phyloP scores from a whole-genome alignment of 2,888 invertebrate species.

The Eupsilia transversa region DNA sequence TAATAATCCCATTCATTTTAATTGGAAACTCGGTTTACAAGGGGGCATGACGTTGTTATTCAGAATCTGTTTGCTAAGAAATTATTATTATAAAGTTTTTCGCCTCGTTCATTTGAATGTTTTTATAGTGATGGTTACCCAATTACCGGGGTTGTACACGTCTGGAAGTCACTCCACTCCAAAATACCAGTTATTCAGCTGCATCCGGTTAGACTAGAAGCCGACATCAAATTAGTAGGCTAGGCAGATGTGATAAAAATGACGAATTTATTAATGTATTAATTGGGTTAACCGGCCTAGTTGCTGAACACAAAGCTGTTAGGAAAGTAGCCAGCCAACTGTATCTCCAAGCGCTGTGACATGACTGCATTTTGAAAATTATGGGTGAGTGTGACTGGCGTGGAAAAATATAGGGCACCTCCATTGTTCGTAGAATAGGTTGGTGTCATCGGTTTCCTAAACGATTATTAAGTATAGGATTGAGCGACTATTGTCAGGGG shows the following conservation, averaged over 20 bases:
- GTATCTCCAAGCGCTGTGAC: slow-evolving; percentile 73
- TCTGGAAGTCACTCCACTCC: no score
- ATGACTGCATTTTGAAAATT: not conserved
- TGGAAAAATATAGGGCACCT: not conserved
- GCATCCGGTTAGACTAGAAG: not conserved
- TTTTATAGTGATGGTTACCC: no score
- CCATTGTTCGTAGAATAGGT: not conserved
- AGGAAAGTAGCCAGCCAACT: slow-evolving; percentile 79
- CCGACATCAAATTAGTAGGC: not conserved
- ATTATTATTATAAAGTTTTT: not conserved
- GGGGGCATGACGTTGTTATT: no score
- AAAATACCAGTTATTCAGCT: no score
- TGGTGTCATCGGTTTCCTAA: not conserved
- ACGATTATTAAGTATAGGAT: not conserved
- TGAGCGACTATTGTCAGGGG: not conserved
- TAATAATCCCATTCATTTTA: not conserved
- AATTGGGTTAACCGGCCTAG: slow-evolving; percentile 77
- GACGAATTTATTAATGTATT: slow-evolving; percentile 62
- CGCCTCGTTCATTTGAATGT: no score
- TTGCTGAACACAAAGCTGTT: slow-evolving; percentile 70
- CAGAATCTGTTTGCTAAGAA: not conserved
- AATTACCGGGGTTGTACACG: no score
- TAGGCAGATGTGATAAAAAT: not conserved
- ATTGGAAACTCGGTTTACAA: not conserved
- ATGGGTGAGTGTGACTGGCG: not conserved